These are phyloP conservation scores for Meghimatium bilineatum DNA, from an alignment of 2,888 invertebrate species.

Conservation along the genomic window DNA sequence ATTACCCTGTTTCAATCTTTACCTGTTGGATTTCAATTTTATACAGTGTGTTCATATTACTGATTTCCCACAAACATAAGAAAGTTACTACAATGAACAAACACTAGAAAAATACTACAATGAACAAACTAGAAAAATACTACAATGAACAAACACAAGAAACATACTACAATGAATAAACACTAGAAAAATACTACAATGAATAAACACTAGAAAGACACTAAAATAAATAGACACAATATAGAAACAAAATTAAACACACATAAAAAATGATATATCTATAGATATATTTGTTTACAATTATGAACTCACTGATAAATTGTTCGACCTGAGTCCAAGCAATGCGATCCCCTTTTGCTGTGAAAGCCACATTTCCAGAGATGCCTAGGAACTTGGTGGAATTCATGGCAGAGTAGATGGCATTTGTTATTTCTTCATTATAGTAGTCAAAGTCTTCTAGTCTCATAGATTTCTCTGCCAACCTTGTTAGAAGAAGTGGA, in stretches of 20 bases:
- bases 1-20: no score
- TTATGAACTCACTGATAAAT: slow-evolving; percentile 72
- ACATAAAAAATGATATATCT: neutral
- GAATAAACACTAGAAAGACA: no score
- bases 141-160: no score
- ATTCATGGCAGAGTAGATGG: slow-evolving; percentile 98
- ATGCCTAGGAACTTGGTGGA: slow-evolving; percentile 98
- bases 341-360: slow-evolving; percentile 96
- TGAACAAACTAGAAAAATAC: no score
- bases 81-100: no score
- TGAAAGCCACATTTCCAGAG: slow-evolving; percentile 98
- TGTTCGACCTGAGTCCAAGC: slow-evolving; percentile 99
- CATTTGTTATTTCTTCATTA: slow-evolving; percentile 94
- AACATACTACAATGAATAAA: no score
- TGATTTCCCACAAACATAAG: no score
- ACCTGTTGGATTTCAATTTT: no score
- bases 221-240: neutral
- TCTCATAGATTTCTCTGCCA: slow-evolving; percentile 87
- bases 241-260: neutral
- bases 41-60: no score
- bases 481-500: slow-evolving; percentile 77
- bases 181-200: no score
- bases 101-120: no score
- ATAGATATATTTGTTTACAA: neutral
- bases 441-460: slow-evolving; percentile 97